Evolutionary conservation across 2,888 invertebrate genomes (phyloP), one percentile per base, ranked within the genome.

Genomic region (Heteropelma amictum): DNA sequence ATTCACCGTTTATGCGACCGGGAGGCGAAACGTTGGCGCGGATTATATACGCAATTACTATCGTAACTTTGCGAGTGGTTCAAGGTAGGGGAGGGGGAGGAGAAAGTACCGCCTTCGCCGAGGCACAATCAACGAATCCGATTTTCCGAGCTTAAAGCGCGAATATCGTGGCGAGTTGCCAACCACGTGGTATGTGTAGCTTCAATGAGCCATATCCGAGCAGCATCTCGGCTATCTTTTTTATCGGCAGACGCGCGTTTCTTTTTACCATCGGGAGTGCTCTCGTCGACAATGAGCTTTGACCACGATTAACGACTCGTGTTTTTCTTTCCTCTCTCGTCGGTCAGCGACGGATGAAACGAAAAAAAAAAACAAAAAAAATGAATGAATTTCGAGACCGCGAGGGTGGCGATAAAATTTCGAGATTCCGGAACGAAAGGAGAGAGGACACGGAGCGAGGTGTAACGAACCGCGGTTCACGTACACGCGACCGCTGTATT

Each of bases 131-230:
- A 7, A 19, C 64, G 69, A 74, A 74, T 70, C 69, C 65, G 74
- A 70, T 74, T 74, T 70, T 60, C 72, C 58, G 26, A 47, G 45
- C 8, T 35, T 12, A n/a, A 45, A 7, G 42, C 60, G 56, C 64
- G 38, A 69, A 69, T 69, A 60, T 53, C 47, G 56, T 85, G 87
- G 85, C 82, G 35, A n/a, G 10, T 10, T 63, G 84, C 86, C 85
- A 86, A 83, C 84, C 87, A 86, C 85, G 86, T 86, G 86, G 82
- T 77, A 77, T 70, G 79, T 79, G 51, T 56, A 42, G 74, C 74
- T 70, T 74, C 74, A 74, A 70, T 74, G 74, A 64, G 30, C 69
- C 63, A 51, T 28, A 30, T 28, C 42, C 47, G 26, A 10, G 17
- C 68, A 14, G n/a, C 6, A 40, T 38, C 26, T 8, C 10, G 8